Evolutionary conservation across 1,140 invertebrate genomes (phyloP).

Genomic region (Cotesia vestalis): DNA sequence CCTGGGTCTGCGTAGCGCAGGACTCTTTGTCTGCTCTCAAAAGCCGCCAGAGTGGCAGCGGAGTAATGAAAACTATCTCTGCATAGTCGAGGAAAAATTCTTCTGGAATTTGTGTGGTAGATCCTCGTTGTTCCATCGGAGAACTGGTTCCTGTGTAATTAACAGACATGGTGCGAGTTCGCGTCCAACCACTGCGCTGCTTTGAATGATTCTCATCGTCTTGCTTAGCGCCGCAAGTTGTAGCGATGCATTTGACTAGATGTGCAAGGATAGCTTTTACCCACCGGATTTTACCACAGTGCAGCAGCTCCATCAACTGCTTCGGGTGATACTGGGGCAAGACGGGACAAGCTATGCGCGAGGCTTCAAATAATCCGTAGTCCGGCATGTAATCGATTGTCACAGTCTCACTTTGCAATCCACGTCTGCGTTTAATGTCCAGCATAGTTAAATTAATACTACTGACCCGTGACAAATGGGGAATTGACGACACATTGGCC

Average conservation of each 20-base stretch:
- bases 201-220: constrained; percentile 72
- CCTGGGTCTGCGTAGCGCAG: constrained; percentile 54
- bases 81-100: constrained; percentile 93
- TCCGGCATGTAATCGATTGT: constrained; percentile 85
- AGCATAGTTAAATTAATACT: constrained; percentile 83
- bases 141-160: constrained; percentile 76
- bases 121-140: constrained; percentile 69
- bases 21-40: constrained; percentile 91
- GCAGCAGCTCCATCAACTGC: constrained; percentile 97
- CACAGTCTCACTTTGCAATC: constrained; percentile 69
- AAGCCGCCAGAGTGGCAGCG: constrained; percentile 94
- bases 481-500: constrained; percentile 79
- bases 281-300: constrained; percentile 96
- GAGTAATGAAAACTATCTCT: constrained; percentile 95
- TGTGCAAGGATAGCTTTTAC: constrained; percentile 98
- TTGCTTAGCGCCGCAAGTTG: constrained; percentile 68
- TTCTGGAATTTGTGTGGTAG: constrained; percentile 76
- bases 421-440: constrained; percentile 75
- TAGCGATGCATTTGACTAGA: constrained; percentile 86
- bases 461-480: constrained; percentile 81
- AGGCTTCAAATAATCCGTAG: constrained; percentile 95
- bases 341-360: constrained; percentile 95
- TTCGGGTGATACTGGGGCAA: constrained; percentile 99
- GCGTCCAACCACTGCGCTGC: constrained; percentile 75
- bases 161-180: constrained; percentile 87